Conservation (phyloP, 2,888 invertebrate species). For the Hylaea fasciaria region DNA sequence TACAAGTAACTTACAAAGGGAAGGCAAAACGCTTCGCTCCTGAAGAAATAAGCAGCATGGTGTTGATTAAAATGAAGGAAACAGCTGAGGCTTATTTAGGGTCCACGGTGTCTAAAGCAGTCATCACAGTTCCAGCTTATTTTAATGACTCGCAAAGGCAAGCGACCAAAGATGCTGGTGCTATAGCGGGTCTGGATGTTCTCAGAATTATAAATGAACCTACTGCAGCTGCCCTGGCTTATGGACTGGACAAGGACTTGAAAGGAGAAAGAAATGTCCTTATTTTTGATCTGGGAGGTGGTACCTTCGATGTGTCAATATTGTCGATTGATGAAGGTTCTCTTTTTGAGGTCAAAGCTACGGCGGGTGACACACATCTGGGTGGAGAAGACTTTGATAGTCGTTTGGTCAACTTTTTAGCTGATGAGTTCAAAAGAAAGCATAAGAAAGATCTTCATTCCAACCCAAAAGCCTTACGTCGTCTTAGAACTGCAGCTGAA, state of each 20-base stretch:
- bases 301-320: slow-evolving; percentile 93
- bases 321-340: slow-evolving; percentile 92
- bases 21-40: slow-evolving; percentile 87
- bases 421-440: slow-evolving; percentile 89
- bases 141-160: slow-evolving; percentile 90
- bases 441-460: slow-evolving; percentile 87
- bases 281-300: slow-evolving; percentile 87
- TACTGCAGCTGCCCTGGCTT: slow-evolving; percentile 90
- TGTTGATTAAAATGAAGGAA: slow-evolving; percentile 83
- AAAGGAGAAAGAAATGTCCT: slow-evolving; percentile 86
- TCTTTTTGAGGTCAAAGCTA: slow-evolving; percentile 91
- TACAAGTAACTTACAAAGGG: slow-evolving; percentile 87
- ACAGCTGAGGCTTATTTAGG: slow-evolving; percentile 90
- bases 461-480: slow-evolving; percentile 87
- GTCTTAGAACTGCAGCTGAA: slow-evolving; percentile 90
- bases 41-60: slow-evolving; percentile 90
- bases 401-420: slow-evolving; percentile 87
- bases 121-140: slow-evolving; percentile 93
- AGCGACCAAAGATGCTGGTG: slow-evolving; percentile 93
- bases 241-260: slow-evolving; percentile 88
- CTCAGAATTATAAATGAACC: slow-evolving; percentile 93
- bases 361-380: slow-evolving; percentile 93
- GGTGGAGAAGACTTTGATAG: slow-evolving; percentile 91
- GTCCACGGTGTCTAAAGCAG: slow-evolving; percentile 87
- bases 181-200: slow-evolving; percentile 90